phyloP scores from a whole-genome alignment of 2,888 invertebrate species.

The Standfussiana lucernea region DNA sequence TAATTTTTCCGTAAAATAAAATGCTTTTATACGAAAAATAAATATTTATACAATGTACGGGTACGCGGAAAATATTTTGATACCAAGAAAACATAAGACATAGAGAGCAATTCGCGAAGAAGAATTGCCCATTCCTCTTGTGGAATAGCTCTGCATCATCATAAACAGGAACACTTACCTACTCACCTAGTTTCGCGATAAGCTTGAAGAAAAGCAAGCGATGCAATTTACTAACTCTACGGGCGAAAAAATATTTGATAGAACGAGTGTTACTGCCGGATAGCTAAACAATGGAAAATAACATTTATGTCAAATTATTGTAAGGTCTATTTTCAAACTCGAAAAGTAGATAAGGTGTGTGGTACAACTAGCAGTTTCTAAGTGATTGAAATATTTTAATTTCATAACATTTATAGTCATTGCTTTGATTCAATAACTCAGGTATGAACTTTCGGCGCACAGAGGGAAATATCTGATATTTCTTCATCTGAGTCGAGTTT shows the following conservation, averaged over 20 bases:
- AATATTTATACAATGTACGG: conserved; percentile 26
- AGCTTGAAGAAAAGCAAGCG: conserved; percentile 34
- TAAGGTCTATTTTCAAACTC: background rate
- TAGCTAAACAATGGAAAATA: conserved; percentile 15
- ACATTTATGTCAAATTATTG: background rate
- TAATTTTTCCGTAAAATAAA: background rate
- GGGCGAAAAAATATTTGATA: conserved; percentile 15
- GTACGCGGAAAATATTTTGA: conserved; percentile 22
- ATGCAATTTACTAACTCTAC: conserved; percentile 33
- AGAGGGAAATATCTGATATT: background rate
- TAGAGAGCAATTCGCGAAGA: conserved; percentile 34
- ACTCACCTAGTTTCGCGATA: conserved; percentile 16
- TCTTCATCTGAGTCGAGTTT: conserved; percentile 10
- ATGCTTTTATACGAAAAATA: conserved; percentile 17
- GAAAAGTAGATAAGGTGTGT: background rate
- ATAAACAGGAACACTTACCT: conserved; percentile 34
- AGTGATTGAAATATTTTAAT: background rate
- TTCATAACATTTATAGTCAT: background rate
- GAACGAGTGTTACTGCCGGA: background rate
- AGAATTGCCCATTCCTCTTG: conserved; percentile 32
- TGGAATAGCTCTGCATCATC: conserved; percentile 42
- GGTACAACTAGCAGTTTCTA: background rate
- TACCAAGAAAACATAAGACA: conserved; percentile 28
- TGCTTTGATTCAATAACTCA: conserved; percentile 8
- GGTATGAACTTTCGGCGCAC: background rate